Base-by-base conservation (phyloP, 2,888 invertebrate species). In the Brenthis hecate region DNA sequence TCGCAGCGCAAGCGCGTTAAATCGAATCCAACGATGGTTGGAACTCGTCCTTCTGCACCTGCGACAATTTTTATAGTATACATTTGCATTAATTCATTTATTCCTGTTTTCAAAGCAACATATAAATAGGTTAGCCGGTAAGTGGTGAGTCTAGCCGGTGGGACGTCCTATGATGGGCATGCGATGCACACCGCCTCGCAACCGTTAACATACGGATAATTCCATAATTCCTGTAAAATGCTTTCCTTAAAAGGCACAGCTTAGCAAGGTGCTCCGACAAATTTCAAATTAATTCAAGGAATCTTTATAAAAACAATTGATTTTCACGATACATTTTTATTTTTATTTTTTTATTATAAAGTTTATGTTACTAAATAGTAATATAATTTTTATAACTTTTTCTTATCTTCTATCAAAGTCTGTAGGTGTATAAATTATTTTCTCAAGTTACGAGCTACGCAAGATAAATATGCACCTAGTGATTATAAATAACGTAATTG, bases 1-100 rank as follows among this genome's bases (percentile, higher is more conserved):
- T 87, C 86, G 83, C 87, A 78, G 81, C 81, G 85, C 85, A 88
- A 88, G 85, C 88, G 86, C 90, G 90, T 89, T 91, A 91, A 91
- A 90, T 89, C 91, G 92, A 87, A 89, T 86, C 87, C 86, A 82
- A 83, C 86, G 85, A 86, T 85, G 86, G 85, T 81, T 89, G 88
- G 86, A 92, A 92, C 92, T 86, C 85, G 92, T 91, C 91, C 81
- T 77, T 71, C 77, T 82, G 90, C 92, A 92, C 92, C 92, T 92
- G 92, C 92, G 91, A 92, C 92, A 92, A 91, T 92, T 92, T 92
- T 92, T 92, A 92, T 91, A 88, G 92, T 91, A 92, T 92, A 92
- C 87, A 92, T 92, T 92, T 91, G 88, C 92, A 92, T 92, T 91
- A 91, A 92, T 91, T 91, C 91, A 91, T 91, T 91, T 91, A 88